Percentiles rank a stretch among this genome's conserved stretches.
phyloP scores from a whole-genome alignment of 2,113 vertebrate genomes.

The Aphyosemion australe region DNA sequence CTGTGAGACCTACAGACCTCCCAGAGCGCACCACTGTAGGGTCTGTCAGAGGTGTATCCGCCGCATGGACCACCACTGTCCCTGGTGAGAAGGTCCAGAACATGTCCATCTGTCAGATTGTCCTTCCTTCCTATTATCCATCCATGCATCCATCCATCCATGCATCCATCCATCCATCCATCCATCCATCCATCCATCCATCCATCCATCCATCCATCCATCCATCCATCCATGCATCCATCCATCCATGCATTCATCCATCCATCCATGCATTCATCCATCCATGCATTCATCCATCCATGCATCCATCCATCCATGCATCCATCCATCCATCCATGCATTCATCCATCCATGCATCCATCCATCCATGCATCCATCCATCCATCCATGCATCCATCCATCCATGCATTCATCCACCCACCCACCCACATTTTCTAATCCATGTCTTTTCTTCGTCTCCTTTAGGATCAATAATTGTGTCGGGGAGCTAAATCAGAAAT shows the following conservation, averaged over 20 bases:
- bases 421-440: background rate
- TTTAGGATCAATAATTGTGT: constrained; percentile 87
- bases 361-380: too few relatives aligned
- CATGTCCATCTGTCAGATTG: too few relatives aligned
- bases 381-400: too few relatives aligned
- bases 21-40: constrained; percentile 85
- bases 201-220: too few relatives aligned
- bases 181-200: background rate
- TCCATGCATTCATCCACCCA: too few relatives aligned
- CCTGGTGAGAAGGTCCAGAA: constrained; percentile 72
- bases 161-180: background rate
- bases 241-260: too few relatives aligned
- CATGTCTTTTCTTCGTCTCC: background rate
- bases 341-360: too few relatives aligned
- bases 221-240: too few relatives aligned
- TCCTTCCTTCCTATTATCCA: background rate
- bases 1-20: constrained; percentile 86
- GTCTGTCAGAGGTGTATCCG: constrained; percentile 86
- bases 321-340: too few relatives aligned
- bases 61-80: constrained; percentile 88
- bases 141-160: background rate
- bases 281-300: too few relatives aligned
- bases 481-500: constrained; percentile 86
- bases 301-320: too few relatives aligned
- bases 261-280: too few relatives aligned